A percentile compares a stretch with the other conserved stretches of the same genome.
Evolutionary conservation across 2,797 vertebrate species (phyloP).

Genomic region (Sciaenops ocellatus): DNA sequence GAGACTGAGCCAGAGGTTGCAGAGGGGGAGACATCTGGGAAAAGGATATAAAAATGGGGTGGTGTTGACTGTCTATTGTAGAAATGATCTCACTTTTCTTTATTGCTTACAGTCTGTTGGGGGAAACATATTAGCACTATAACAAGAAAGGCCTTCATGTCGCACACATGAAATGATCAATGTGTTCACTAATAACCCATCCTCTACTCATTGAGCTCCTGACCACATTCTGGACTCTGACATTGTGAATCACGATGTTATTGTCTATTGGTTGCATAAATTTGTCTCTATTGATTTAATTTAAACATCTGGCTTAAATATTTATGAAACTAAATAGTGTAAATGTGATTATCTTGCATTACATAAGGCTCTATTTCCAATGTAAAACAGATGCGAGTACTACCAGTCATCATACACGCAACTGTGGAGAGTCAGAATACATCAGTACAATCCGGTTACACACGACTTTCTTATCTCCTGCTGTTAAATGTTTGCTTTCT

Average conservation of each 20-base stretch:
- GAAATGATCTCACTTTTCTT: background rate
- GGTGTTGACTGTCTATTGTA: background rate
- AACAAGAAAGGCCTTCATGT: background rate
- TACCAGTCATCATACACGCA: background rate
- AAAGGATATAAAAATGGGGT: constrained; percentile 2
- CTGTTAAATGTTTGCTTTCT: constrained; percentile 78
- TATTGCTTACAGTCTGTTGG: background rate
- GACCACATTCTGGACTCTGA: background rate
- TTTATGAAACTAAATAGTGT: background rate
- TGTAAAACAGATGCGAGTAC: background rate
- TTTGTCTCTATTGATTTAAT: background rate
- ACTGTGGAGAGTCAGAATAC: background rate
- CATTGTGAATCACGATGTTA: background rate
- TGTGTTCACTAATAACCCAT: too few relatives aligned
- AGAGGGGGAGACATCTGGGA: constrained; percentile 38
- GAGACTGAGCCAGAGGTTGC: constrained; percentile 52
- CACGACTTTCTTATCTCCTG: constrained; percentile 64
- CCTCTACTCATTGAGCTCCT: background rate
- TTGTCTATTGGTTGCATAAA: background rate
- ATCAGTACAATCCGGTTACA: background rate
- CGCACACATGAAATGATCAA: too few relatives aligned
- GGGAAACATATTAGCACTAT: background rate
- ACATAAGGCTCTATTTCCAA: background rate
- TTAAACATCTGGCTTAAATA: background rate
- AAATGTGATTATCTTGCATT: background rate